phyloP scores from a whole-genome alignment of 2,888 invertebrate species.

The Acleris cristana region DNA sequence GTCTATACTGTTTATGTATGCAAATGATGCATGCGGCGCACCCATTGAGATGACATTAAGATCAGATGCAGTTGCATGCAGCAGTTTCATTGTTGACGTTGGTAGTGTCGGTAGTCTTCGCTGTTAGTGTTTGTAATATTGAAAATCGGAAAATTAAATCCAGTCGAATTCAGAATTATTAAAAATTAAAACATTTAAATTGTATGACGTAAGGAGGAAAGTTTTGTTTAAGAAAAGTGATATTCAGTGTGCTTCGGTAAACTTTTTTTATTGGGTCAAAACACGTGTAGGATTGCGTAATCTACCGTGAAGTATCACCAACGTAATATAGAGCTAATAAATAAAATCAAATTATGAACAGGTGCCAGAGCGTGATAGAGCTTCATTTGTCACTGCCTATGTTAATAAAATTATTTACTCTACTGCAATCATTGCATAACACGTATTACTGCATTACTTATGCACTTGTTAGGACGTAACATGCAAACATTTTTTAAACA shows the following conservation, averaged over 20 bases:
- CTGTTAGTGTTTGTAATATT: not conserved
- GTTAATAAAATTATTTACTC: constrained; percentile 5
- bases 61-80: not conserved
- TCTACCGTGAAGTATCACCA: not conserved
- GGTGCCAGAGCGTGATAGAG: constrained; percentile 10
- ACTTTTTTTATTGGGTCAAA: too few species aligned
- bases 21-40: constrained; percentile 12
- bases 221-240: too few species aligned
- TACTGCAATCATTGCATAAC: constrained; percentile 15
- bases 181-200: too few species aligned
- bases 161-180: not conserved
- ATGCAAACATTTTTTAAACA: constrained; percentile 13
- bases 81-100: constrained; percentile 29
- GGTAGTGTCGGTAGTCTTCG: constrained; percentile 3
- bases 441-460: constrained; percentile 15
- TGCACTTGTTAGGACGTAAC: constrained; percentile 17
- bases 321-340: not conserved
- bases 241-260: too few species aligned
- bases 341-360: constrained; percentile 9
- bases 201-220: too few species aligned
- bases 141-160: not conserved
- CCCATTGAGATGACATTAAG: constrained; percentile 29
- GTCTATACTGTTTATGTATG: not conserved
- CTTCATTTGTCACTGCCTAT: constrained; percentile 21
- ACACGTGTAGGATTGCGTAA: not conserved